Percentiles rank a stretch among this genome's conserved stretches.
Evolutionary conservation across 92 coral and sea anemone species (phyloP).

Genomic region (Pocillopora meandrina): DNA sequence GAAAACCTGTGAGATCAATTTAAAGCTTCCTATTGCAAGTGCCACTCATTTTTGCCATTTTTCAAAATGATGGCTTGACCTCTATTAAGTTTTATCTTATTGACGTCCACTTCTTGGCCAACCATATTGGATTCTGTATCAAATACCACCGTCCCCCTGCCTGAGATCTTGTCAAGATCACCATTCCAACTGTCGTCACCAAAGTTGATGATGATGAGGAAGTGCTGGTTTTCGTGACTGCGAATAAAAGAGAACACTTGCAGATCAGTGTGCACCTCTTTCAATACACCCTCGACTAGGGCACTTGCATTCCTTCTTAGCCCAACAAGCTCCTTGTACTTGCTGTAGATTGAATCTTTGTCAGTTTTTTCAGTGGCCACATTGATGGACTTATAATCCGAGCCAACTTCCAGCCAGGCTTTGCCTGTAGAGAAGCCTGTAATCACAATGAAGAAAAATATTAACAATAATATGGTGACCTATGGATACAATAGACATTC

Average conservation of each 20-base stretch:
- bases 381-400: conserved; percentile 33
- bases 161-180: conserved; percentile 59
- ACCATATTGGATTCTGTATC: conserved; percentile 48
- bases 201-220: conserved; percentile 70
- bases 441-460: neutral
- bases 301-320: conserved; percentile 52
- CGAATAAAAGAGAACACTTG: conserved; percentile 66
- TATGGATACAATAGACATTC: no score
- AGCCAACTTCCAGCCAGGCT: conserved; percentile 31
- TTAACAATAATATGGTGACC: neutral
- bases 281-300: conserved; percentile 38
- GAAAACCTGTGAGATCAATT: no score
- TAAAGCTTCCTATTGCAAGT: neutral
- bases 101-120: conserved; percentile 49
- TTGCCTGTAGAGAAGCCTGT: conserved; percentile 33
- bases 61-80: conserved; percentile 67
- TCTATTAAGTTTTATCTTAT: conserved; percentile 49
- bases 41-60: conserved; percentile 5
- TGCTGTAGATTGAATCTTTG: conserved; percentile 45
- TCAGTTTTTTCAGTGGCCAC: conserved; percentile 45
- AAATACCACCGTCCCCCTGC: conserved; percentile 50
- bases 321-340: conserved; percentile 57
- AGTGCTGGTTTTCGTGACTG: conserved; percentile 20
- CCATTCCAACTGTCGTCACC: conserved; percentile 46
- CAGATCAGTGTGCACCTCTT: conserved; percentile 47